Conservation (phyloP, 2,113 vertebrate species). For the Meles meles region DNA sequence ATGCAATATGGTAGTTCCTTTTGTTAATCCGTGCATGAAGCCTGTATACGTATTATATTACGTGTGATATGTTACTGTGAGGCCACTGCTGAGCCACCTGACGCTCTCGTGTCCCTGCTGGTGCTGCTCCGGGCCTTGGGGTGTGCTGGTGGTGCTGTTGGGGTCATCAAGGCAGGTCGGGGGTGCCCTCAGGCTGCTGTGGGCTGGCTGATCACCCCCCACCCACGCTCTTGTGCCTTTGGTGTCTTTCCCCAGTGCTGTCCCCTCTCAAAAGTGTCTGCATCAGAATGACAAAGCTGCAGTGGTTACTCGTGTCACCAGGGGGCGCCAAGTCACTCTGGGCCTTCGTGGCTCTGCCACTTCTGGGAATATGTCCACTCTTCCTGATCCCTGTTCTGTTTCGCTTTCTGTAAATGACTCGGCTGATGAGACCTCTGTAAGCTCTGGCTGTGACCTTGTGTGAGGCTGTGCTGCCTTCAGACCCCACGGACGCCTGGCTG, state of each 20-base stretch:
- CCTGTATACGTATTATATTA: too few species aligned
- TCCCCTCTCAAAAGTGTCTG: neutral
- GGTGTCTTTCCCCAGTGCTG: neutral
- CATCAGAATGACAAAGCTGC: neutral
- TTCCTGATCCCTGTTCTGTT: neutral
- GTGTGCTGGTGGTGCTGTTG: rapidly evolving
- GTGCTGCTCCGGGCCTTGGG: too few species aligned
- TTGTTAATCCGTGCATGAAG: neutral
- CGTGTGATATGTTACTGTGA: neutral
- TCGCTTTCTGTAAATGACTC: neutral
- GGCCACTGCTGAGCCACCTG: neutral
- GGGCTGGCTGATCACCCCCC: neutral
- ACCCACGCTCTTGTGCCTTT: neutral
- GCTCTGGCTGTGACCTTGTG: neutral
- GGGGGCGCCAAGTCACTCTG: neutral
- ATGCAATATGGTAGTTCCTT: neutral
- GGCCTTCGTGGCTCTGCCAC: neutral
- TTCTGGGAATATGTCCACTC: neutral
- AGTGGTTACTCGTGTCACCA: neutral
- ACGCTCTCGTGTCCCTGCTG: rapidly evolving
- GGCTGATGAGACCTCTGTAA: neutral
- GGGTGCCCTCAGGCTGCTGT: neutral
- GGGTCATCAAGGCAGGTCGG: rapidly evolving
- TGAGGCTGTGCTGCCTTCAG: neutral
- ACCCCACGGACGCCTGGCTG: rapidly evolving